A percentile compares a stretch with the other conserved stretches of the same genome.
Conservation (phyloP, 2,888 invertebrate genomes). For the Frankliniella intonsa region DNA sequence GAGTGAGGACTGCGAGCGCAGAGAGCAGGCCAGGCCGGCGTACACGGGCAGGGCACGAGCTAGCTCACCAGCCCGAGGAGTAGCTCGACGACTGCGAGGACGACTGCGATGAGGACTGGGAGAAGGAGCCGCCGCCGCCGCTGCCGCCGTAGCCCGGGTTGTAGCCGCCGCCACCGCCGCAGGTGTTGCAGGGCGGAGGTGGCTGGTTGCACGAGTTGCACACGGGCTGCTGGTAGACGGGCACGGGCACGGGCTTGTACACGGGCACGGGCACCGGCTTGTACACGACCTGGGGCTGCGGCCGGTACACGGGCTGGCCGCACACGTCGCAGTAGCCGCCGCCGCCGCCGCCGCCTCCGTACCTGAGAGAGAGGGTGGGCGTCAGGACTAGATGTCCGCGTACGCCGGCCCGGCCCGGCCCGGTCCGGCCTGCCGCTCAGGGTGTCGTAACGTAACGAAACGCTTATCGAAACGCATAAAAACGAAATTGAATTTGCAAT, state of each 20-base stretch:
- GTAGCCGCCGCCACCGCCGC: background rate
- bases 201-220: background rate
- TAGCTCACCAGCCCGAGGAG: background rate
- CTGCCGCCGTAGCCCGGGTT: background rate
- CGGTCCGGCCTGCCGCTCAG: no score
- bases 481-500: no score
- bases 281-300: background rate
- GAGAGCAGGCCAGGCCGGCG: background rate
- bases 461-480: no score
- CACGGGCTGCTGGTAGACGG: background rate
- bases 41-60: background rate
- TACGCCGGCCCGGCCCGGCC: no score
- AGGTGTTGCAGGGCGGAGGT: background rate
- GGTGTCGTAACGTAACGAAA: no score
- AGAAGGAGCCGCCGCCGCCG: background rate
- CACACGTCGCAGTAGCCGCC: background rate
- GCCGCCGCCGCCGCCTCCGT: background rate
- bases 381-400: no score
- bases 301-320: conserved; percentile 2
- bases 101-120: background rate
- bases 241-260: background rate
- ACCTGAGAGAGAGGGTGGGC: background rate
- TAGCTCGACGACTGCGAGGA: background rate
- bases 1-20: no score
- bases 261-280: background rate